These are phyloP conservation scores for Argynnis bischoffii DNA, from an alignment of 2,888 invertebrate genomes.

Conservation along the genomic window DNA sequence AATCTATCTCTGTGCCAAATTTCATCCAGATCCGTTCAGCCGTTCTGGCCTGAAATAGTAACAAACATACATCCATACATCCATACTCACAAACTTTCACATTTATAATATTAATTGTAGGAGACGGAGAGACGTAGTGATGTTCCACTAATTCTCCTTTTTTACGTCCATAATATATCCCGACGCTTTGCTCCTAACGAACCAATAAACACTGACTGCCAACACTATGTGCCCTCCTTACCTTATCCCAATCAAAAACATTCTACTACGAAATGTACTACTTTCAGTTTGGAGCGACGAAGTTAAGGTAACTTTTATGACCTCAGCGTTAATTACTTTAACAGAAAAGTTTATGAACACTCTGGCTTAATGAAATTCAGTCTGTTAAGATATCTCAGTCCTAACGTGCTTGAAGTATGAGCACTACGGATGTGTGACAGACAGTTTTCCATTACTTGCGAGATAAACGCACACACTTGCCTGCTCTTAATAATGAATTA, in stretches of 20 bases:
- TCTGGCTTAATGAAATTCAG: slow-evolving; percentile 35
- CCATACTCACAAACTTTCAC: no score
- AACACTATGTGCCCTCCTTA: no score
- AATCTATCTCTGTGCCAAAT: no score
- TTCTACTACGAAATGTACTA: slow-evolving; percentile 16
- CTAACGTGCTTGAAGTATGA: slow-evolving; percentile 31
- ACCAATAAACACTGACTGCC: no score
- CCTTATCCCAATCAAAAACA: slow-evolving; percentile 11
- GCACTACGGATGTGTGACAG: slow-evolving; percentile 35
- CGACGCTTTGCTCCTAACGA: no score
- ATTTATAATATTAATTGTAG: no score
- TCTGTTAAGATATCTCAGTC: slow-evolving; percentile 36
- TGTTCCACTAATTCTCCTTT: no score
- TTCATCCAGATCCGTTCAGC: no score
- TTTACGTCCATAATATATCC: no score
- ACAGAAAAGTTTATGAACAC: slow-evolving; percentile 28
- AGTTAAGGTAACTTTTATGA: slow-evolving; percentile 31
- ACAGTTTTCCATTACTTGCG: slow-evolving; percentile 42
- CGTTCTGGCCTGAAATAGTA: no score
- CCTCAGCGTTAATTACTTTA: slow-evolving; percentile 32
- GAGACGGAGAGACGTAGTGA: no score
- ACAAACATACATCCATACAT: no score
- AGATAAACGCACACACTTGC: slow-evolving; percentile 36
- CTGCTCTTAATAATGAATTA: slow-evolving; percentile 67
- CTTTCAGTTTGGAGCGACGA: slow-evolving; percentile 20